Conservation (phyloP, 2,113 vertebrate species). For the Alligator sinensis region DNA sequence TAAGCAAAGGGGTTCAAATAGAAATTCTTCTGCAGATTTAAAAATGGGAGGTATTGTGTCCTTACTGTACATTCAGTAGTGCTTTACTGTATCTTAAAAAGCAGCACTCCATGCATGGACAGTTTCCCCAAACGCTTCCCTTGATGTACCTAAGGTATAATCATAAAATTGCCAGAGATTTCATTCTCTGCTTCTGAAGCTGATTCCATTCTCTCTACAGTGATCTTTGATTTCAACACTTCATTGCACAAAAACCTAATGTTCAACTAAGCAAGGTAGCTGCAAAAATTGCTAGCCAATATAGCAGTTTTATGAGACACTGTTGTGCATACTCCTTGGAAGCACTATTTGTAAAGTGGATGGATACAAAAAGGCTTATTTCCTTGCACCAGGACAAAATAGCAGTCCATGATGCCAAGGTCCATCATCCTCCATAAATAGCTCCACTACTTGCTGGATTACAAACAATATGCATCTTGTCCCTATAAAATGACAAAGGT, state of each 20-base stretch:
- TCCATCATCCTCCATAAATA: not conserved
- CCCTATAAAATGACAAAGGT: fast-evolving
- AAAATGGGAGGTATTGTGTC: not conserved
- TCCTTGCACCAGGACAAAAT: not conserved
- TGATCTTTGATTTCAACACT: not conserved
- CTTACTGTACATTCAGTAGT: not conserved
- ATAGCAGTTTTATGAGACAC: not conserved
- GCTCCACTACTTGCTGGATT: not conserved
- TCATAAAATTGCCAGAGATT: not conserved
- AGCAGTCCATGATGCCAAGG: not conserved
- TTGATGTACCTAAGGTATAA: not conserved
- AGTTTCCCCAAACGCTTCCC: not conserved
- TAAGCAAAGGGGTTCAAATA: no score
- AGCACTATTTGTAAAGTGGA: not conserved
- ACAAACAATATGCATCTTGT: not conserved
- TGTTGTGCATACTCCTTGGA: fast-evolving
- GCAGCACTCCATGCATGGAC: not conserved
- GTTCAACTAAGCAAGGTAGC: not conserved
- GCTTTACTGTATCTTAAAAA: not conserved
- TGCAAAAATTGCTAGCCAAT: not conserved
- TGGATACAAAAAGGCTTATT: not conserved
- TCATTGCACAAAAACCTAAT: not conserved
- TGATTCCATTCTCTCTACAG: not conserved
- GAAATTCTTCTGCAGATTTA: not conserved
- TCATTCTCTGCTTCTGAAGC: not conserved